These are phyloP conservation scores for Pogonocichla stellata DNA, from an alignment of 2,113 vertebrate genomes.

Conservation along the genomic window DNA sequence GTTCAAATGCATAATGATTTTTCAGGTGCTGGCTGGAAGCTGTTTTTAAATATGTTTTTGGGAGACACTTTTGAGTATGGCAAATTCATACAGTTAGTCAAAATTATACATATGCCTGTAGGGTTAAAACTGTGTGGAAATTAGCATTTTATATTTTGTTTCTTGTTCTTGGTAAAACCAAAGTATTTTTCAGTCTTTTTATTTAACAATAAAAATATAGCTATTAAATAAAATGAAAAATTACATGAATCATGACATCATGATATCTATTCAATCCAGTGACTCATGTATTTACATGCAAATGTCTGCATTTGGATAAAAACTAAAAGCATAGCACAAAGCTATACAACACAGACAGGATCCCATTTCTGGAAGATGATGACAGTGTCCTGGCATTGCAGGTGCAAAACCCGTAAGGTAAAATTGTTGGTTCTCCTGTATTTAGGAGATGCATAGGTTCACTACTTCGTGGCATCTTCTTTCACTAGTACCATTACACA, in stretches of 20 bases:
- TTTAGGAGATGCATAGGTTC: background rate
- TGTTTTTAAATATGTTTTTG: background rate
- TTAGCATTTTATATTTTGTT: background rate
- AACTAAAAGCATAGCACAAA: background rate
- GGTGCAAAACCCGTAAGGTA: background rate
- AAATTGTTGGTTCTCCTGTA: background rate
- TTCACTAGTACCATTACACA: background rate
- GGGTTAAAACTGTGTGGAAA: background rate
- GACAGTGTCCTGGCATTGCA: background rate
- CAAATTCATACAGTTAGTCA: background rate
- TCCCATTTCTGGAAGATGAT: background rate
- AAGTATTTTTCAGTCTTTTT: background rate
- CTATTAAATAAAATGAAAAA: background rate
- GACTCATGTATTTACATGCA: background rate
- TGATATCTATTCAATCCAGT: background rate
- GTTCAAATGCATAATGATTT: background rate
- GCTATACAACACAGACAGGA: background rate
- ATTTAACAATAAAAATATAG: background rate
- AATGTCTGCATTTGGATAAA: background rate
- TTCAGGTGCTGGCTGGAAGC: background rate
- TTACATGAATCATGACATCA: background rate
- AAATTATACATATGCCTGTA: background rate
- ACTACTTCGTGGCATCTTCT: background rate
- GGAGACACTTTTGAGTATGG: background rate
- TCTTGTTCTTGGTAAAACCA: background rate